Evolutionary conservation across 1,140 invertebrate genomes (phyloP).

Genomic region (Cydia strobilella): DNA sequence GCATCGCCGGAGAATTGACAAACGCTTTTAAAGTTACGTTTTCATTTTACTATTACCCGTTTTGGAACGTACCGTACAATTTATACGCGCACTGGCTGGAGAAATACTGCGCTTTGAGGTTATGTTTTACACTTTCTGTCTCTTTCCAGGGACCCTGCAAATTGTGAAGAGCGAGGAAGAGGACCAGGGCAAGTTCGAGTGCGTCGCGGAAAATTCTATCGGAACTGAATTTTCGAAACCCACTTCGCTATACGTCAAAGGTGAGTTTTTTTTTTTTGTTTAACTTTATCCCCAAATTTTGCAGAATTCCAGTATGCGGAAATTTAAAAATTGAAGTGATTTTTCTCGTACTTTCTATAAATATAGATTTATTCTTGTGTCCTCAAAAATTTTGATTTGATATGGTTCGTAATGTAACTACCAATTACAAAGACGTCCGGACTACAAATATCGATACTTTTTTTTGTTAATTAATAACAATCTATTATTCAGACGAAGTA

Average conservation of each 20-base stretch:
- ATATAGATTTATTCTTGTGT: not conserved
- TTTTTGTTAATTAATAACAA: too few relatives aligned
- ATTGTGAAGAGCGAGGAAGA: slow-evolving; percentile 94
- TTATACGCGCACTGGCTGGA: slow-evolving; percentile 36
- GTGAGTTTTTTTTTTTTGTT: slow-evolving; percentile 79
- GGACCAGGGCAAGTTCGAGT: slow-evolving; percentile 96
- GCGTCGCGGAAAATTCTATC: slow-evolving; percentile 93
- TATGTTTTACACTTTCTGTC: slow-evolving; percentile 36
- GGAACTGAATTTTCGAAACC: slow-evolving; percentile 96
- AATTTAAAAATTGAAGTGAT: not conserved
- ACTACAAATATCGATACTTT: too few relatives aligned
- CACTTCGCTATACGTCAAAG: slow-evolving; percentile 96
- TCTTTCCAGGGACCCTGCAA: slow-evolving; percentile 91
- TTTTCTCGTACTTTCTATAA: not conserved
- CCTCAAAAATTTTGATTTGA: too few relatives aligned
- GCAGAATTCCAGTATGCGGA: not conserved
- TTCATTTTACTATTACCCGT: slow-evolving; percentile 35
- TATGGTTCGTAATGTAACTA: too few relatives aligned
- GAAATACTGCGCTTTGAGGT: not conserved
- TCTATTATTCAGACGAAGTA: too few relatives aligned
- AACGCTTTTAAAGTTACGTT: slow-evolving; percentile 2
- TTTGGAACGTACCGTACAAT: slow-evolving; percentile 34
- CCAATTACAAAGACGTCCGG: too few relatives aligned
- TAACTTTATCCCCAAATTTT: not conserved
- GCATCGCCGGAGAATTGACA: not conserved